Evolutionary conservation across 1,140 invertebrate species (phyloP).

Genomic region (Pemphigus obesinymphae): DNA sequence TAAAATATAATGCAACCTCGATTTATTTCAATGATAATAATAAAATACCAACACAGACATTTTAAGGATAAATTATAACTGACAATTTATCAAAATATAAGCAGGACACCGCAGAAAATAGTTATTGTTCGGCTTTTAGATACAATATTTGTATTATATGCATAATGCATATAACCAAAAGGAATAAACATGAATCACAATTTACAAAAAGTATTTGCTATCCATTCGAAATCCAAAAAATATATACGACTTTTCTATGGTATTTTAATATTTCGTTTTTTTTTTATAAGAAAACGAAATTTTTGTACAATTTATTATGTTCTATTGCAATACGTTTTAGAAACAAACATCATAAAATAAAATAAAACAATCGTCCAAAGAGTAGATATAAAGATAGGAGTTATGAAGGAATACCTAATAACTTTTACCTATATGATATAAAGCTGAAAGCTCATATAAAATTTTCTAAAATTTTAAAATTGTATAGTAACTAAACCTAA

Average conservation of each 20-base stretch:
- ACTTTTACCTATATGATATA: too few species aligned
- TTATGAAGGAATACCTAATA: too few species aligned
- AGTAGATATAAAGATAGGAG: too few species aligned
- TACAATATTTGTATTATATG: neutral
- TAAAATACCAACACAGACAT: neutral
- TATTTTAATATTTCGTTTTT: neutral
- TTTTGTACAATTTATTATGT: too few species aligned
- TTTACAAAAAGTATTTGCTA: neutral
- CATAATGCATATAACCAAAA: too few species aligned
- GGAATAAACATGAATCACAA: neutral
- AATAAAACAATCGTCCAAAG: too few species aligned
- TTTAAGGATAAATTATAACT: neutral
- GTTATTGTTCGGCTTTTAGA: neutral
- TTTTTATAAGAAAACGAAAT: neutral
- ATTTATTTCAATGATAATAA: neutral
- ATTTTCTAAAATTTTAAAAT: too few species aligned
- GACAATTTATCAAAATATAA: neutral
- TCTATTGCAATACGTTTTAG: too few species aligned
- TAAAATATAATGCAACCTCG: neutral
- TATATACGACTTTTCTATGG: neutral
- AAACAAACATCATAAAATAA: too few species aligned
- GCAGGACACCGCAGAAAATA: neutral
- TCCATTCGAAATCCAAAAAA: neutral
- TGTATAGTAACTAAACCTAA: too few species aligned
- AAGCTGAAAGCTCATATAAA: too few species aligned